Base-by-base conservation (phyloP, 2,888 invertebrate species). In the Willowsia nigromaculata region DNA sequence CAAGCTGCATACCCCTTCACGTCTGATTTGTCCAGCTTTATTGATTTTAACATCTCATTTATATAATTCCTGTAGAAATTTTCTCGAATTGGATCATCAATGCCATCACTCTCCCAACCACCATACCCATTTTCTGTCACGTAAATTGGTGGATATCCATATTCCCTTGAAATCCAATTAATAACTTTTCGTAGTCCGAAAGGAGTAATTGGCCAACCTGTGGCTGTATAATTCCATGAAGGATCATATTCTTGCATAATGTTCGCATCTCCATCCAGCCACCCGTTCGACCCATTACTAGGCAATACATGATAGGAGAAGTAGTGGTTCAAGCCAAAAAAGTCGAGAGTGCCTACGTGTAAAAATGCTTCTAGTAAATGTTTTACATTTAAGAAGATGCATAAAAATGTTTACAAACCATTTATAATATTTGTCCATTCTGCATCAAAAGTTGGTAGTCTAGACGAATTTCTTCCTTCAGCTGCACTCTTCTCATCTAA, bases 141-240 rank as follows among this genome's bases (percentile, higher is more conserved):
- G 25, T 85, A 90, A 53, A 91, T 82, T 7, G 95, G 95, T 3
- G 95, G 95, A 93, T 96, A 95, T 59, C 94, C 94, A 94, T 96
- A 96, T 27, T 95, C 94, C 0, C 94, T 93, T 91, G 95, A 95
- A 18, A 96, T 94, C 95, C 95, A 95, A n/a, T 94, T 93, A 0
- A 96, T 93, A 0, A 96, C 90, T 91, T 95, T 95, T 89, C 94
- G 93, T 89, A 96, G 94, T 0, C 96, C 96, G 22, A 59, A 88
- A 4, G 88, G 83, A 25, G 65, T 65, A 3, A 88, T 47, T 33
- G 91, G 86, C 92, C 92, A 92, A 18, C 62, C 85, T 0, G 88
- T 88, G 0, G 89, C 91, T 11, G 91, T 91, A 0, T 18, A 43
- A 40, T 83, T 82, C 47, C 93, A 92, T 1, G 56, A 30, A 18